Evolutionary conservation across 1,140 invertebrate species (phyloP).

Genomic region (Eufriesea mexicana): DNA sequence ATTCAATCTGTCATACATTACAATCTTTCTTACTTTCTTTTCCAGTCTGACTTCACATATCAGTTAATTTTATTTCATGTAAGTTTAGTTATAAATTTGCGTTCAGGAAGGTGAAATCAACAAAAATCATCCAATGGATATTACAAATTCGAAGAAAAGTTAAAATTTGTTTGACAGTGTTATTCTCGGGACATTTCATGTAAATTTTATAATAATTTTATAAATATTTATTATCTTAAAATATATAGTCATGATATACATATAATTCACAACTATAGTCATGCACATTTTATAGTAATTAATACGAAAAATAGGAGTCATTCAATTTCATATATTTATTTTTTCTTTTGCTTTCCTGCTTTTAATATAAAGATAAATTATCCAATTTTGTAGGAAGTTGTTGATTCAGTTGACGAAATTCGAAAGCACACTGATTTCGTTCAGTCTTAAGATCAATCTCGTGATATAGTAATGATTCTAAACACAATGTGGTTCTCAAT

Average conservation of each 20-base stretch:
- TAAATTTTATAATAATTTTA: not conserved
- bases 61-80: too few relatives aligned
- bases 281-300: not conserved
- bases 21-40: too few relatives aligned
- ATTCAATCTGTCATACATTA: too few relatives aligned
- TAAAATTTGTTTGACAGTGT: too few relatives aligned
- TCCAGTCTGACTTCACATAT: too few relatives aligned
- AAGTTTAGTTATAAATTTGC: too few relatives aligned
- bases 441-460: constrained; percentile 85
- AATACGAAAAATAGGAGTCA: not conserved
- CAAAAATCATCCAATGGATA: too few relatives aligned
- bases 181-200: not conserved
- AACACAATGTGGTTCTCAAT: constrained; percentile 87
- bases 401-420: constrained; percentile 87
- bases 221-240: not conserved
- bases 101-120: too few relatives aligned
- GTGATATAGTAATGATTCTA: constrained; percentile 86
- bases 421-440: constrained; percentile 88
- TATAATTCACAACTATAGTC: not conserved
- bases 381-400: constrained; percentile 83
- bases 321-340: not conserved
- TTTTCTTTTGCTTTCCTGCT: not conserved
- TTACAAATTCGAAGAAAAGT: too few relatives aligned
- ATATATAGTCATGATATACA: not conserved
- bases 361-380: constrained; percentile 71